Evolutionary conservation across 2,797 vertebrate genomes (phyloP).

Genomic region (Nasua narica): DNA sequence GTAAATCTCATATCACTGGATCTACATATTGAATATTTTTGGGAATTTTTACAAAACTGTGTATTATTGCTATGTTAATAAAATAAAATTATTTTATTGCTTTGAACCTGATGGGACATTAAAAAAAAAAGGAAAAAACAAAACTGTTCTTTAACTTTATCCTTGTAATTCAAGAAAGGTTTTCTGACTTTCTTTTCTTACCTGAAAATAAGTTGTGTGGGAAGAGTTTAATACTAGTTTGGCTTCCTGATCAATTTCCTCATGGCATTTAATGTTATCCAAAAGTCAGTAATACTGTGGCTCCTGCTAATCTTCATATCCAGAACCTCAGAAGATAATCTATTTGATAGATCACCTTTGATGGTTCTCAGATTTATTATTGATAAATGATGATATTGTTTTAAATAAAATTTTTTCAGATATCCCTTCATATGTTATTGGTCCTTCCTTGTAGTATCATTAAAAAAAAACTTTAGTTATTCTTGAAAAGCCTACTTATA

Average conservation of each 20-base stretch:
- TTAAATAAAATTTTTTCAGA: not conserved
- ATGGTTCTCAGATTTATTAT: not conserved
- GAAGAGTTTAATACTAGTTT: not conserved
- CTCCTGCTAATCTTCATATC: not conserved
- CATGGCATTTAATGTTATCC: not conserved
- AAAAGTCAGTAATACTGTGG: not conserved
- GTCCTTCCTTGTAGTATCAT: not conserved
- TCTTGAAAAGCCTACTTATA: not conserved
- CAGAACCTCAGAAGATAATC: not conserved
- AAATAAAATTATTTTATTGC: not conserved
- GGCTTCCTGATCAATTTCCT: not conserved
- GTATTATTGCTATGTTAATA: not conserved
- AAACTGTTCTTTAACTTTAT: not conserved
- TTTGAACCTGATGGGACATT: not conserved
- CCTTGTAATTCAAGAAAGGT: not conserved
- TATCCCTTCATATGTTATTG: not conserved
- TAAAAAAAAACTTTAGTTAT: not conserved
- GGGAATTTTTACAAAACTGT: not conserved
- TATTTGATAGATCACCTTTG: not conserved
- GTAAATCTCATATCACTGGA: not conserved
- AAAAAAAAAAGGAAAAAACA: not conserved
- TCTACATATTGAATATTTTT: not conserved
- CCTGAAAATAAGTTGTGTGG: not conserved
- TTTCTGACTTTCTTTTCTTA: not conserved
- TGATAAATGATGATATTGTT: not conserved